Percentiles rank a stretch among this genome's conserved stretches.
Conservation (phyloP, 2,113 vertebrate genomes). For the Callorhinus ursinus region DNA sequence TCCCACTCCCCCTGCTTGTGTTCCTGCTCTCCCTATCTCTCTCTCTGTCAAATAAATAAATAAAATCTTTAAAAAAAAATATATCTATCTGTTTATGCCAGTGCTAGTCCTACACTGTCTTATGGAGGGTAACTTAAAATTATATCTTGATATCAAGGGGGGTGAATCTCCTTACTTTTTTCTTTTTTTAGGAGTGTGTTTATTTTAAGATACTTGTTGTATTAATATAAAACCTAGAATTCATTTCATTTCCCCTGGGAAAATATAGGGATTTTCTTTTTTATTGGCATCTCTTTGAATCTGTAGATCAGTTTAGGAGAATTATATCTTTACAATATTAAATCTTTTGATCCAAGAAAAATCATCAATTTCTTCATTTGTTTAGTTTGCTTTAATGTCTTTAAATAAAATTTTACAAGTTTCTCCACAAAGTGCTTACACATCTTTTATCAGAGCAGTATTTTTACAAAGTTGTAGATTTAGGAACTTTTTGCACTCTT, state of each 20-base stretch:
- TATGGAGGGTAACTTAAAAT: neutral
- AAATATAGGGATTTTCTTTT: neutral
- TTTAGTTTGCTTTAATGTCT: neutral
- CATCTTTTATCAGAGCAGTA: neutral
- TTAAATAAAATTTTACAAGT: neutral
- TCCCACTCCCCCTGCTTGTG: too few species aligned
- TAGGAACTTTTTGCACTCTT: neutral
- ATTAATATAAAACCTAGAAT: neutral
- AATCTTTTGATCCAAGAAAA: neutral
- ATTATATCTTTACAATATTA: neutral
- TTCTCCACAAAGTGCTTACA: neutral
- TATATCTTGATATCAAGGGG: neutral
- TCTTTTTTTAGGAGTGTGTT: neutral
- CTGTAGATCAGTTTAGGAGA: neutral
- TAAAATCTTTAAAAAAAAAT: too few species aligned
- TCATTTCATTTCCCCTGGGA: neutral
- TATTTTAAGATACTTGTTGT: neutral
- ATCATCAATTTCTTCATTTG: neutral
- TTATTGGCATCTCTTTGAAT: slow-evolving; percentile 5
- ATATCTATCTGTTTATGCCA: neutral
- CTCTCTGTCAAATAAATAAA: too few species aligned
- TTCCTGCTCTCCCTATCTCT: too few species aligned
- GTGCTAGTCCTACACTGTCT: neutral
- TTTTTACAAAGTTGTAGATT: neutral
- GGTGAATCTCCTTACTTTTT: neutral